Conservation (phyloP, 2,113 vertebrate species). For the Callocephalon fimbriatum region DNA sequence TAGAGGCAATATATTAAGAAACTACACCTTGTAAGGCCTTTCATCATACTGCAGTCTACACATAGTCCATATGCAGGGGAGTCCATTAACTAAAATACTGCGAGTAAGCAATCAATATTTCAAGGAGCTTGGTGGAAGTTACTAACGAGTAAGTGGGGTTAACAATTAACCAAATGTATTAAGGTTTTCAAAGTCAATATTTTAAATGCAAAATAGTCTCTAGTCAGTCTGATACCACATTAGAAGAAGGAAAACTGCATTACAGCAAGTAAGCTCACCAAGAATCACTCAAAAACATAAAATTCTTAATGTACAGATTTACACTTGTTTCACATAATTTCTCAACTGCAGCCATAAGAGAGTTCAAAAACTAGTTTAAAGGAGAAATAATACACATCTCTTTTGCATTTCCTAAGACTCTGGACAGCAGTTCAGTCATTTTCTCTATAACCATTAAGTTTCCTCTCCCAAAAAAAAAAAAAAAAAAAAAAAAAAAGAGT, state of each 20-base stretch:
- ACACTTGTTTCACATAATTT: not conserved
- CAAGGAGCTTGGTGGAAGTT: not conserved
- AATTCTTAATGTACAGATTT: not conserved
- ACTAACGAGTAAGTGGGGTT: not conserved
- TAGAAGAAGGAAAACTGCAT: not conserved
- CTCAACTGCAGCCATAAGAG: not conserved
- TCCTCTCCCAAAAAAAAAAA: not conserved
- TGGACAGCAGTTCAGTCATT: not conserved
- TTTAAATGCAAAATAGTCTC: not conserved
- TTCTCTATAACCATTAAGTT: not conserved
- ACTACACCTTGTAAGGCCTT: not conserved
- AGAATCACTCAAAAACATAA: not conserved
- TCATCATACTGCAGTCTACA: not conserved
- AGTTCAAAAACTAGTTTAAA: not conserved
- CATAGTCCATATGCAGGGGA: not conserved
- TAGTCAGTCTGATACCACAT: not conserved
- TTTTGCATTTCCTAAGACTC: not conserved
- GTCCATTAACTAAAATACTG: not conserved
- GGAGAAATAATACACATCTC: not conserved
- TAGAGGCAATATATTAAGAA: not conserved
- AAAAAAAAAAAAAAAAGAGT: fast-evolving
- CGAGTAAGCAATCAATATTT: not conserved
- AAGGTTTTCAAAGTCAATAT: not conserved
- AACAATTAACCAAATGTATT: not conserved
- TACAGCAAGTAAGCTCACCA: not conserved